Base-by-base conservation (phyloP, 2,113 vertebrate genomes). In the Noturus placidus region DNA sequence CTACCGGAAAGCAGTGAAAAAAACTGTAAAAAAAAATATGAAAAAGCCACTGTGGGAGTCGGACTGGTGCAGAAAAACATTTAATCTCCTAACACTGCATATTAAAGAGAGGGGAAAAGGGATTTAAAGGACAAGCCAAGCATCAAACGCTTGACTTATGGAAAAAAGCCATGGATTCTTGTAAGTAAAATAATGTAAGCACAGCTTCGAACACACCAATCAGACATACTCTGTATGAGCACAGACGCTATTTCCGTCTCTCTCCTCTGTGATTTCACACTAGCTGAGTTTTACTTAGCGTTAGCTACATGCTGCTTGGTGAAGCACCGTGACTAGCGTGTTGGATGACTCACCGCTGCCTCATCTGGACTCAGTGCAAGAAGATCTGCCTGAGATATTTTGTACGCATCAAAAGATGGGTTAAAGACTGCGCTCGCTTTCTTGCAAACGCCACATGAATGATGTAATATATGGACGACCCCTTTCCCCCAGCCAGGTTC, bases 311-410 rank as follows among this genome's bases (percentile, higher is more conserved):
- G n/a, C 83, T 78, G 83, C 82, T 85, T 15, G 80, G 72, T 59
- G 69, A 90, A 87, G 81, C 19, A 83, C 89, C 87, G 35, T 84
- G 87, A 89, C 87, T 63, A 59, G 63, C 35, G 86, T 72, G n/a
- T 89, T 1, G 19, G 11, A 89, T 90, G 92, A 91, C 82, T 95
- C 92, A 91, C 89, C 46, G 78, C 42, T 86, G 87, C 76, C 89
- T 74, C 91, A 91, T 92, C 90, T 90, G 27, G 56, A 46, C 7
- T 81, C 87, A 91, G 91, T 89, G 92, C 87, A 81, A 91, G 84
- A 82, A 85, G 87, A 74, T 84, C 85, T 67, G 67, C 54, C 85
- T 86, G 87, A 90, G 89, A 93, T 93, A 92, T 90, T 93, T 92
- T 89, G 92, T 61, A 89, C 46, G 83, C 81, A 91, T 87, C 72